These are phyloP conservation scores for Synergus itoensis DNA, from an alignment of 2,888 invertebrate species.

Conservation along the genomic window DNA sequence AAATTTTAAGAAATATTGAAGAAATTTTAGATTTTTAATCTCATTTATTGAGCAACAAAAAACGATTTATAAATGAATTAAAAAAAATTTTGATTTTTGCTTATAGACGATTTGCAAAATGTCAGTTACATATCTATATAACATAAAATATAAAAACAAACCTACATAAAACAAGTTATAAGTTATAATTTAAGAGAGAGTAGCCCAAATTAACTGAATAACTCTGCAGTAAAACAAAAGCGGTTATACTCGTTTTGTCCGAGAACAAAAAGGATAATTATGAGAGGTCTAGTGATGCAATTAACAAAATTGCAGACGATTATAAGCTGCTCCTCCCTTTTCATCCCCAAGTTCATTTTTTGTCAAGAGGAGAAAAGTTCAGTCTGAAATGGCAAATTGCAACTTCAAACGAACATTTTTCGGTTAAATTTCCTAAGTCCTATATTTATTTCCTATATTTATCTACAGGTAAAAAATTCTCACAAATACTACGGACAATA, in stretches of 20 bases:
- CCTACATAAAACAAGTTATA: too few species aligned
- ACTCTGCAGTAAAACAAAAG: slow-evolving; percentile 17
- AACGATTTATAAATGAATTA: background rate
- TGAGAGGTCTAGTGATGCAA: slow-evolving; percentile 39
- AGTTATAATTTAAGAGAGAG: background rate
- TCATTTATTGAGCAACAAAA: too few species aligned
- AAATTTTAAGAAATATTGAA: background rate
- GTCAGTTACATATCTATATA: too few species aligned
- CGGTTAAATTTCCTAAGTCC: too few species aligned
- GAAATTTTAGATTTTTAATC: too few species aligned
- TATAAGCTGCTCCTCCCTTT: background rate
- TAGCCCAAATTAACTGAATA: slow-evolving; percentile 22
- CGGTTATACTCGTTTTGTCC: slow-evolving; percentile 18
- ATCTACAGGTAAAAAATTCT: too few species aligned
- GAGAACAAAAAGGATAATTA: slow-evolving; percentile 28
- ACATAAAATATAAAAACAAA: too few species aligned
- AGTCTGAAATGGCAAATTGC: background rate
- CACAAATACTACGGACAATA: too few species aligned
- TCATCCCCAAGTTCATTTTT: background rate
- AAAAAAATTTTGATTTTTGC: background rate
- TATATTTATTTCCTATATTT: too few species aligned
- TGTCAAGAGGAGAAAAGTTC: slow-evolving; percentile 4
- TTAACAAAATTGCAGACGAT: slow-evolving; percentile 30
- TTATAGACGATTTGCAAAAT: too few species aligned
- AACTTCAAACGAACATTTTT: background rate